Conservation (phyloP, 1,140 invertebrate genomes). For the Ridgeia piscesae region DNA sequence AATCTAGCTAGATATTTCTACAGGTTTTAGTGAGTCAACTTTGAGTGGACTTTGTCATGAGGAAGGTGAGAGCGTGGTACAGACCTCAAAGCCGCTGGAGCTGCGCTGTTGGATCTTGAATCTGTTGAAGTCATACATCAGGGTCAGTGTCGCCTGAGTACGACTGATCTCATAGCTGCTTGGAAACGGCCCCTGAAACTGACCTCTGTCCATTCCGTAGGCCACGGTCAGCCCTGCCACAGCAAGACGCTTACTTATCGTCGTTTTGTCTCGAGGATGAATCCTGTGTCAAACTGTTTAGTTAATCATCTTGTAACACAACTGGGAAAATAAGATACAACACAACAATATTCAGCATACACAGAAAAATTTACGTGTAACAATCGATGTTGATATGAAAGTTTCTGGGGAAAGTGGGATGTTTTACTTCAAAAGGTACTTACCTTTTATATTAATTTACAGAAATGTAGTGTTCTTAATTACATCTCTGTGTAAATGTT, state of each 20-base stretch:
- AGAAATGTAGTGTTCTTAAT: neutral
- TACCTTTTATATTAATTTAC: neutral
- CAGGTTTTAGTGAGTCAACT: too few species aligned
- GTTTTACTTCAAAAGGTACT: too few species aligned
- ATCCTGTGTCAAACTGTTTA: constrained; percentile 5
- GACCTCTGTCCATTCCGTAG: neutral
- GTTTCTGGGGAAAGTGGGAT: too few species aligned
- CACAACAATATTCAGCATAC: neutral
- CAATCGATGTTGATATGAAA: too few species aligned
- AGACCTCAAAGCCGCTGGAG: constrained; percentile 38
- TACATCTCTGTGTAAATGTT: neutral
- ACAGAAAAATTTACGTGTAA: neutral
- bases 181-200: constrained; percentile 14
- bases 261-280: constrained; percentile 21
- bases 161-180: neutral
- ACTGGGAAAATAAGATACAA: neutral
- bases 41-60: too few species aligned
- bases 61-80: neutral
- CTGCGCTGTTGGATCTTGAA: constrained; percentile 31
- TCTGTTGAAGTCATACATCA: constrained; percentile 15
- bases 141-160: neutral
- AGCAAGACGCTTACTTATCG: constrained; percentile 7
- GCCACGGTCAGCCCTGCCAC: constrained; percentile 9
- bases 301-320: neutral
- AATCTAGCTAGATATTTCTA: too few species aligned